phyloP scores from a whole-genome alignment of 2,113 vertebrate species.

The Rhodinocichla rosea region DNA sequence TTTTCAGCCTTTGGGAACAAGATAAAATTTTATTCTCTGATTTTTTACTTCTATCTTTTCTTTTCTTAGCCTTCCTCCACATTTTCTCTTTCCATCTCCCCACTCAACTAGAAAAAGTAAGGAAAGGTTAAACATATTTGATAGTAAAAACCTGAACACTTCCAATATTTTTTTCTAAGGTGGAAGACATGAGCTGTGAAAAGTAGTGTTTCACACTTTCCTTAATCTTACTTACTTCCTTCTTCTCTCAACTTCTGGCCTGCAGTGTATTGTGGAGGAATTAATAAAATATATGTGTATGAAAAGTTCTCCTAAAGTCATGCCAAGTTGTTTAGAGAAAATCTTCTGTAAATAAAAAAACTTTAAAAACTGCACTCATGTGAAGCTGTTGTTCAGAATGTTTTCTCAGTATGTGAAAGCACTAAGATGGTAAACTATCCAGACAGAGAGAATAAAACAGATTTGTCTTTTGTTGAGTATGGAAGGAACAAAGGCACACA shows the following conservation, averaged over 20 bases:
- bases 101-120: background rate
- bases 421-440: background rate
- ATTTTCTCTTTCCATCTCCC: background rate
- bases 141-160: background rate
- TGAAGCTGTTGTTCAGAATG: background rate
- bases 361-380: background rate
- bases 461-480: background rate
- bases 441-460: background rate
- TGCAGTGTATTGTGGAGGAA: background rate
- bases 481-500: background rate
- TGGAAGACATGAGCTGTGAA: background rate
- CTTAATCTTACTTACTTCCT: background rate
- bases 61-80: background rate
- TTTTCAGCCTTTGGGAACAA: background rate
- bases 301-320: background rate
- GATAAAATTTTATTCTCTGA: background rate
- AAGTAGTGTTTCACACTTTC: background rate
- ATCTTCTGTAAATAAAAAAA: background rate
- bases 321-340: background rate
- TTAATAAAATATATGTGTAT: background rate
- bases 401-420: background rate
- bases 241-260: background rate
- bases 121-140: background rate
- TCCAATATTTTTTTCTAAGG: background rate
- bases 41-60: background rate